phyloP scores from a whole-genome alignment of 2,888 invertebrate species.

The Baronia brevicornis region DNA sequence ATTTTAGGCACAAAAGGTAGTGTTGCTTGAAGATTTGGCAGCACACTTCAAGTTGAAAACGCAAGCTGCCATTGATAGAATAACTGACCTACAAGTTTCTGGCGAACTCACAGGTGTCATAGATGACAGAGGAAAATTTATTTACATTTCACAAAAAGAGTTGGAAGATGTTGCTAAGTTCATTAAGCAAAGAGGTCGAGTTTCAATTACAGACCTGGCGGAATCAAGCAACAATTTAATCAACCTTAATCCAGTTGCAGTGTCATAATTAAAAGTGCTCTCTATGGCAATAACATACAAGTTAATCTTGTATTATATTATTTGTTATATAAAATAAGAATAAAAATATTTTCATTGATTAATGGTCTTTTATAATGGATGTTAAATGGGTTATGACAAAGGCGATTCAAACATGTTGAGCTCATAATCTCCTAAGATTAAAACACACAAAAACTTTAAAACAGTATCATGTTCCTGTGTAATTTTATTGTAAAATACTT shows the following conservation, averaged over 20 bases:
- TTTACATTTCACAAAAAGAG: constrained; percentile 95
- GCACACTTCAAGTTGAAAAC: constrained; percentile 94
- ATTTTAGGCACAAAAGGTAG: constrained; percentile 84
- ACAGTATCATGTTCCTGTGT: too few relatives aligned
- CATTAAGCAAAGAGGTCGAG: constrained; percentile 94
- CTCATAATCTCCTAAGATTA: too few relatives aligned
- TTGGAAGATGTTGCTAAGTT: constrained; percentile 95
- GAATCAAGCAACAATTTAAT: constrained; percentile 96
- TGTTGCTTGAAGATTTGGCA: constrained; percentile 94
- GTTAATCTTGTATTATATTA: constrained; percentile 6
- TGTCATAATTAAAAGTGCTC: constrained; percentile 26
- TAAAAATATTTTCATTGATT: constrained; percentile 10
- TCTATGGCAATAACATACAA: constrained; percentile 6
- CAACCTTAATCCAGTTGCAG: constrained; percentile 80
- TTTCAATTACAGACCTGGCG: constrained; percentile 94
- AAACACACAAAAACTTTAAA: too few relatives aligned
- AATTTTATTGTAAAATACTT: too few relatives aligned
- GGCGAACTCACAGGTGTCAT: constrained; percentile 96
- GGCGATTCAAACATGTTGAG: too few relatives aligned
- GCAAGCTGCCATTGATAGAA: constrained; percentile 89
- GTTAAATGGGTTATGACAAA: too few relatives aligned
- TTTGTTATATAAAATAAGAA: constrained; percentile 1
- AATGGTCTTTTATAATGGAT: too few relatives aligned
- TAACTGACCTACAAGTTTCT: constrained; percentile 87
- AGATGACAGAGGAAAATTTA: constrained; percentile 99